Base-by-base conservation (phyloP, 1,140 invertebrate genomes). In the Kradibia gibbosae region DNA sequence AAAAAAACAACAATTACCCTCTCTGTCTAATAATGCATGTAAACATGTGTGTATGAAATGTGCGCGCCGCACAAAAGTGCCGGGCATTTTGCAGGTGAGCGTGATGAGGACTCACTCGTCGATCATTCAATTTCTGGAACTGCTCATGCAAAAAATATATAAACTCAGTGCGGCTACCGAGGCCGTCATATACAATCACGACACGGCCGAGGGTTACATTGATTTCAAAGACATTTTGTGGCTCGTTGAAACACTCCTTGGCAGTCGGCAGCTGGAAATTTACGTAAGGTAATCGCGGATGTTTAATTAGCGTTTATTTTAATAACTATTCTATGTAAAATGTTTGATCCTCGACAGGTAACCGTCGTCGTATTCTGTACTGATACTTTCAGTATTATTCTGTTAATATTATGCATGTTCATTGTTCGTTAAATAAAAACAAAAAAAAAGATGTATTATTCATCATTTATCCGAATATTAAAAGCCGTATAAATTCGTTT, bases 231-330 rank as follows among this genome's bases (percentile, higher is more conserved):
- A 93, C 71, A 89, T 92, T 71, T 85, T 88, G 3, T 89, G 91
- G 84, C 85, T 92, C 28, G 93, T 93, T 78, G 91, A 93, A 55
- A 89, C 93, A 76, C 84, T 95, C 10, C 89, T 93, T 0, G 90
- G 93, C 42, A 92, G 92, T 84, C 91, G 94, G 15, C 94, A 95
- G 83, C 93, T 93, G 83, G 94, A 95, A 87, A 88, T 94, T 74
- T 92, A 91, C 60, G 85, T 92, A 2, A 92, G 92, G 92, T 92
- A 76, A 5, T 0, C 75, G n/a, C 36, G 50, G 36, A 5, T 31
- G 42, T 55, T n/a, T n/a, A n/a, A n/a, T n/a, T n/a, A n/a, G n/a
- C n/a, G n/a, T n/a, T n/a, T n/a, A n/a, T n/a, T n/a, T n/a, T n/a
- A n/a, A n/a, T n/a, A n/a, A n/a, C n/a, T n/a, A n/a, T n/a, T n/a